phyloP scores from a whole-genome alignment of 2,888 invertebrate species.

The Hypomecis atomaria region DNA sequence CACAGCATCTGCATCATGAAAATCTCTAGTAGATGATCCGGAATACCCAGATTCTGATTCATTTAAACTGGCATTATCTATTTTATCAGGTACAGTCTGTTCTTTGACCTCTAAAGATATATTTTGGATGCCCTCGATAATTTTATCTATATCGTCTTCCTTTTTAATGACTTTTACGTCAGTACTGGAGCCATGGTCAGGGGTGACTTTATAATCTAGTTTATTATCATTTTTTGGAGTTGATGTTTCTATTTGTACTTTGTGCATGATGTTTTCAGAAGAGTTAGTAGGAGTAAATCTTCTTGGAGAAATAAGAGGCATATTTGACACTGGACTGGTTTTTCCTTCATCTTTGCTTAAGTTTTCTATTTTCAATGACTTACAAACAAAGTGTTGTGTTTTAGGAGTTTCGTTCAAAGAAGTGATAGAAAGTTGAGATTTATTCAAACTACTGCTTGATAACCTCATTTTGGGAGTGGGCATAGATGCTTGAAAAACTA shows the following conservation, averaged over 20 bases:
- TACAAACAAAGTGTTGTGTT: conserved; percentile 24
- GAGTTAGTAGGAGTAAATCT: conserved; percentile 14
- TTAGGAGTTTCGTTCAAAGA: conserved; percentile 21
- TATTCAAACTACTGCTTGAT: conserved; percentile 19
- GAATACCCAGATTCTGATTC: conserved; percentile 67
- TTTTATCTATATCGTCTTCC: conserved; percentile 41
- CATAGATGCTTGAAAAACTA: conserved; percentile 15
- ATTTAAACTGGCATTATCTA: conserved; percentile 58
- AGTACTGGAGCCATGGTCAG: conserved; percentile 24
- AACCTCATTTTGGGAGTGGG: conserved; percentile 2
- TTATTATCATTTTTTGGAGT: conserved; percentile 52
- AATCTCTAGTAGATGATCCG: conserved; percentile 58
- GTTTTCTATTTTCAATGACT: conserved; percentile 32
- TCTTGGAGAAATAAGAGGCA: conserved; percentile 23
- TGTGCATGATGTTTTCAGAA: conserved; percentile 47
- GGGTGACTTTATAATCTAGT: conserved; percentile 5
- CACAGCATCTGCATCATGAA: conserved; percentile 48
- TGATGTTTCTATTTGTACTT: conserved; percentile 57
- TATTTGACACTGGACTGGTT: conserved; percentile 4
- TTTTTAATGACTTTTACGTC: conserved; percentile 36
- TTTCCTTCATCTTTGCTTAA: conserved; percentile 14
- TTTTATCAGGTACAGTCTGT: conserved; percentile 47
- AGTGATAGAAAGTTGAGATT: conserved; percentile 13
- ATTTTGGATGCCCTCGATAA: conserved; percentile 48
- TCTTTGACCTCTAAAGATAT: conserved; percentile 48